Evolutionary conservation across 23 tunicate species (phyloP).

Genomic region (Styela plicata): DNA sequence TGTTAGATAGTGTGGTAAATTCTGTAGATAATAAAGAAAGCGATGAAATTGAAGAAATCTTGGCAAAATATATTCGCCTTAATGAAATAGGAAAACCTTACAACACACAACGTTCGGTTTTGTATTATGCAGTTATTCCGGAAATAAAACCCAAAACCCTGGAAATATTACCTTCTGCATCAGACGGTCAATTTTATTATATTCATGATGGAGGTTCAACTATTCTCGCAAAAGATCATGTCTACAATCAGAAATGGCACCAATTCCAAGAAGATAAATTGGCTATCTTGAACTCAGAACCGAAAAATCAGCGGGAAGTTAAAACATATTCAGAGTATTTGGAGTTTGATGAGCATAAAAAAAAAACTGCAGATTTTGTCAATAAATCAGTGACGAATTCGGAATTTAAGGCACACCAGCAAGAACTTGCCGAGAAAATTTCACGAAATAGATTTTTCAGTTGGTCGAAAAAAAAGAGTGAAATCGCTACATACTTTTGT

Average conservation of each 20-base stretch:
- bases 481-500: not conserved
- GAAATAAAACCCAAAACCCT: not conserved
- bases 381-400: not conserved
- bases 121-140: not conserved
- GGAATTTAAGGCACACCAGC: not conserved
- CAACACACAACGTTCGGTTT: not conserved
- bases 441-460: not conserved
- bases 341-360: not conserved
- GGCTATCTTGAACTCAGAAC: not conserved
- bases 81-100: not conserved
- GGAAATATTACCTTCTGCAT: not conserved
- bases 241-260: not conserved
- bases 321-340: too few relatives aligned
- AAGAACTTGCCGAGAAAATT: not conserved
- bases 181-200: not conserved
- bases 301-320: not conserved
- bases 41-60: not conserved
- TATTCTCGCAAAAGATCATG: not conserved
- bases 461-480: not conserved
- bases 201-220: not conserved
- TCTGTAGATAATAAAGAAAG: too few relatives aligned
- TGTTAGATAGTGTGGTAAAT: too few relatives aligned
- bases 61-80: not conserved
- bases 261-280: not conserved
- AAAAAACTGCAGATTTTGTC: not conserved